These are phyloP conservation scores for Bos indicus DNA, from an alignment of 2,113 vertebrate species.

Conservation along the genomic window DNA sequence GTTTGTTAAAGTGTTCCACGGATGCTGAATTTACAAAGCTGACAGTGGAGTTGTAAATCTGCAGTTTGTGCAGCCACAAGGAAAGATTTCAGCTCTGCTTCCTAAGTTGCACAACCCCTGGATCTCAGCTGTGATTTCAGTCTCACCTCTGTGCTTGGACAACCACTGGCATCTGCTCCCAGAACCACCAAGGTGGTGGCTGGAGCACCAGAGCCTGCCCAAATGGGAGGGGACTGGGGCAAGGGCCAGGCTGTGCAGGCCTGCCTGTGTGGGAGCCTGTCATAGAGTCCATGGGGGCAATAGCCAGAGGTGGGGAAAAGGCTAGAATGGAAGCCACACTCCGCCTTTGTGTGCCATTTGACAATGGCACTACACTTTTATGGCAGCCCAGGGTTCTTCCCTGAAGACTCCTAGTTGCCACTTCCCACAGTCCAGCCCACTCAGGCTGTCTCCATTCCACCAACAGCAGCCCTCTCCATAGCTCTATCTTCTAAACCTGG, in stretches of 20 bases:
- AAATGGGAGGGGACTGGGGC: background rate
- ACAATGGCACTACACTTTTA: fast-evolving
- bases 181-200: background rate
- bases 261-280: background rate
- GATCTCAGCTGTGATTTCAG: background rate
- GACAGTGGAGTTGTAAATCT: background rate
- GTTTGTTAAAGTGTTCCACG: background rate
- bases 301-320: background rate
- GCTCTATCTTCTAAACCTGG: background rate
- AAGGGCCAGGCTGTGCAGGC: background rate
- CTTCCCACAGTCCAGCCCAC: background rate
- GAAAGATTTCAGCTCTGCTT: background rate
- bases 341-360: background rate
- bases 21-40: background rate
- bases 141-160: background rate
- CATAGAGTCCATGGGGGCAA: background rate
- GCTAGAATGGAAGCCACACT: background rate
- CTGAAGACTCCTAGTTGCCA: background rate
- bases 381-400: background rate
- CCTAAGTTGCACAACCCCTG: background rate
- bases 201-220: background rate
- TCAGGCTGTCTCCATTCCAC: background rate
- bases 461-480: background rate
- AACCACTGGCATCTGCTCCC: background rate
- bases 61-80: background rate